phyloP scores from a whole-genome alignment of 2,888 invertebrate species.

The Lamellibrachia satsuma region DNA sequence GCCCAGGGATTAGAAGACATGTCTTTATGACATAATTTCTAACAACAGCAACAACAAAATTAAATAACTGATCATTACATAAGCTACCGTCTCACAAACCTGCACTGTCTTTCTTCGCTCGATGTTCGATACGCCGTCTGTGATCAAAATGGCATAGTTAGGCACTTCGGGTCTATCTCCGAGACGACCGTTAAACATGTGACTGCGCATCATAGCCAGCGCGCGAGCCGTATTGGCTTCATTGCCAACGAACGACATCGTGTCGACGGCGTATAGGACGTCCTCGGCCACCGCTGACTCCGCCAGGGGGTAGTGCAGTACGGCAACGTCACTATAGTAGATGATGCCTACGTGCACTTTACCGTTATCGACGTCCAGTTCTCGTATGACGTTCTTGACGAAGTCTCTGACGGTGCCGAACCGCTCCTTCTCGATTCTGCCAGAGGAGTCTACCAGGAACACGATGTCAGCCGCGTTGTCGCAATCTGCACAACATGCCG shows the following conservation, averaged over 20 bases:
- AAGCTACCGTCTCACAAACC: neutral
- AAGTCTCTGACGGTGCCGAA: constrained; percentile 52
- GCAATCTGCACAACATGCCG: constrained; percentile 45
- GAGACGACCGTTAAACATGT: constrained; percentile 34
- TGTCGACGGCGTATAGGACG: constrained; percentile 36
- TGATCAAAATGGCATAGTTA: constrained; percentile 58
- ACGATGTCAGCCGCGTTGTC: constrained; percentile 53
- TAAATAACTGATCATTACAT: neutral
- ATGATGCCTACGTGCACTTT: constrained; percentile 53
- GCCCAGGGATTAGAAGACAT: neutral
- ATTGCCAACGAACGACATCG: constrained; percentile 53
- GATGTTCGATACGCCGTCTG: constrained; percentile 56
- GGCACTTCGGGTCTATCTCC: constrained; percentile 52
- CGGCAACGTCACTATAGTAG: constrained; percentile 59
- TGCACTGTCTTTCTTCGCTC: constrained; percentile 32
- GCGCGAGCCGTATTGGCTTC: constrained; percentile 58
- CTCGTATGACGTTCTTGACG: constrained; percentile 49
- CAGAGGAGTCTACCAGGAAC: constrained; percentile 58
- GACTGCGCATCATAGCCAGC: constrained; percentile 35
- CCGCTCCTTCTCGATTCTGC: constrained; percentile 51
- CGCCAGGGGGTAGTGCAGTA: constrained; percentile 54
- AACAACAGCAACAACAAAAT: neutral
- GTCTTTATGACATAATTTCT: neutral
- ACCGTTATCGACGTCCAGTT: constrained; percentile 42
- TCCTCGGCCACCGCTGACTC: constrained; percentile 29